Evolutionary conservation across 1,140 invertebrate genomes (phyloP).

Genomic region (Phthorimaea operculella): DNA sequence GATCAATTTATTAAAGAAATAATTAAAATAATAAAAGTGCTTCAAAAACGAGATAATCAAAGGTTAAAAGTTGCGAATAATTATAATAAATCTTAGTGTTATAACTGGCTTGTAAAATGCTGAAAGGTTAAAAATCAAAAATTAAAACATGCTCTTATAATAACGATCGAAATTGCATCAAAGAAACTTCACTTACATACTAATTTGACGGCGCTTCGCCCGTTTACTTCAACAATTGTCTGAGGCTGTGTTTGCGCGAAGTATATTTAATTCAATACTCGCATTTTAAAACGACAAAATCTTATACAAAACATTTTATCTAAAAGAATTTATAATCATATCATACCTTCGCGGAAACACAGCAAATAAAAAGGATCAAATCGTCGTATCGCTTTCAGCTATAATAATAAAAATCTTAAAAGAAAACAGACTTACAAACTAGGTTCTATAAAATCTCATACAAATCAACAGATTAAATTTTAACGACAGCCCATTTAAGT

Average conservation of each 20-base stretch:
- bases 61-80: conserved; percentile 33
- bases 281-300: too few relatives aligned
- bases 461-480: conserved; percentile 12
- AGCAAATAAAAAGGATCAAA: conserved; percentile 33
- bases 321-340: too few relatives aligned
- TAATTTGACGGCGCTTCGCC: conserved; percentile 24
- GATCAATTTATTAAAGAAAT: conserved; percentile 23
- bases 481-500: not conserved
- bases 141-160: conserved; percentile 58
- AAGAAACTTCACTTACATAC: conserved; percentile 23
- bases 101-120: conserved; percentile 18
- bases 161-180: conserved; percentile 30
- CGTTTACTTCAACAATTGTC: conserved; percentile 63
- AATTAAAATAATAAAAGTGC: not conserved
- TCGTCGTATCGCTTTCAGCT: conserved; percentile 57
- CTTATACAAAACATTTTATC: too few relatives aligned
- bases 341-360: not conserved
- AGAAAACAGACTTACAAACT: conserved; percentile 28
- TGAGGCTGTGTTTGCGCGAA: conserved; percentile 15
- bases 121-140: conserved; percentile 42
- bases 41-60: conserved; percentile 34
- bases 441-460: conserved; percentile 28
- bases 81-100: not conserved
- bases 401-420: conserved; percentile 46
- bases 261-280: not conserved